These are phyloP conservation scores for Pimephales promelas DNA, from an alignment of 2,113 vertebrate genomes.

Conservation along the genomic window DNA sequence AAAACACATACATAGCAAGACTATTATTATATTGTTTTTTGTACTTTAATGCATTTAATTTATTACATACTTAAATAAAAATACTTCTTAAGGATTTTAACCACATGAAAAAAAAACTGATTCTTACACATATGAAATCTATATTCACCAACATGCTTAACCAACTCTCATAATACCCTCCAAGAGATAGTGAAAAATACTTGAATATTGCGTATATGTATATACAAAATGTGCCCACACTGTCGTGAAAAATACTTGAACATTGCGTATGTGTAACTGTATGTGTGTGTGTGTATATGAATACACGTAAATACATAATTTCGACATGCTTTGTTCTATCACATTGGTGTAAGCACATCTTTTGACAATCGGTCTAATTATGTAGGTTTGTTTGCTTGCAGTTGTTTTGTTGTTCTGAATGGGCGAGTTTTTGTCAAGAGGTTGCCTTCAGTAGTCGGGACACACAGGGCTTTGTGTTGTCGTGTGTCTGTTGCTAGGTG, in stretches of 20 bases:
- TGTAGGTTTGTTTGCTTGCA: slow-evolving; percentile 58
- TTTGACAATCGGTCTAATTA: neutral
- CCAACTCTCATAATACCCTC: too few relatives aligned
- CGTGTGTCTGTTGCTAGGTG: slow-evolving; percentile 70
- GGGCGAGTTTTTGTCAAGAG: slow-evolving; percentile 48
- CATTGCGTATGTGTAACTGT: too few relatives aligned
- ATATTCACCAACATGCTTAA: too few relatives aligned
- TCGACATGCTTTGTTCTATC: neutral
- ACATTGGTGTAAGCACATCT: neutral
- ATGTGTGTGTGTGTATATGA: too few relatives aligned
- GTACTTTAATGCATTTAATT: neutral
- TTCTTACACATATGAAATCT: too few relatives aligned
- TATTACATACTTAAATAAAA: neutral
- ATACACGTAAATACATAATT: neutral
- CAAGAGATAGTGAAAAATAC: too few relatives aligned
- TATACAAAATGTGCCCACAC: too few relatives aligned
- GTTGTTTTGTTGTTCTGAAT: slow-evolving; percentile 51
- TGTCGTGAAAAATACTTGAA: too few relatives aligned
- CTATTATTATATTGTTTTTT: neutral
- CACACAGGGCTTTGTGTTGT: slow-evolving; percentile 74
- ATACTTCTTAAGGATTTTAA: neutral
- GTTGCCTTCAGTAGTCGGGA: slow-evolving; percentile 71
- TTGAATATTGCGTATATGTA: too few relatives aligned
- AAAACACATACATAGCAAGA: neutral
- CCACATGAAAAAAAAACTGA: too few relatives aligned